Conservation (phyloP, 2,888 invertebrate genomes). For the Tromatobia lineatoria region DNA sequence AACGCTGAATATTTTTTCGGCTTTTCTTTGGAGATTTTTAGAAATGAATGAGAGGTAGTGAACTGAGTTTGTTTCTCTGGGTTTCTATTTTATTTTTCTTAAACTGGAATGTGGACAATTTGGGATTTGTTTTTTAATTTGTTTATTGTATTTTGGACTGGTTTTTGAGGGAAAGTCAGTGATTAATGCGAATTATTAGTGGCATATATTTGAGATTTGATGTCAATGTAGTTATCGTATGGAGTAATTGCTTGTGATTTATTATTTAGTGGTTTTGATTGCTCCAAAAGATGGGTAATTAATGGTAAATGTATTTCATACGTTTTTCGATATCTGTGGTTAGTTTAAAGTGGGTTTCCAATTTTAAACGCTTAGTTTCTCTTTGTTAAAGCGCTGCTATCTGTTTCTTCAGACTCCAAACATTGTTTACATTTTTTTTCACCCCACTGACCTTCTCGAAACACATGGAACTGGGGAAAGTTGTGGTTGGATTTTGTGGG, state of each 20-base stretch:
- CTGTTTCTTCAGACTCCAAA: conserved; percentile 20
- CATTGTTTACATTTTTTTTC: conserved; percentile 34
- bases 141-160: not conserved
- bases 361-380: not conserved
- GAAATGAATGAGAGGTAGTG: not conserved
- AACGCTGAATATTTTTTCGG: conserved; percentile 7
- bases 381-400: conserved; percentile 26
- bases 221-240: not conserved
- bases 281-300: not conserved
- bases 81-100: not conserved
- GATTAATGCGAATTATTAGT: not conserved
- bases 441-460: not conserved
- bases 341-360: not conserved
- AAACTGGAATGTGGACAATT: not conserved
- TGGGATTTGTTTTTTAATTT: not conserved
- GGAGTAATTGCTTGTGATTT: not conserved
- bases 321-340: not conserved
- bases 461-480: not conserved
- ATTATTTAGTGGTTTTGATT: not conserved
- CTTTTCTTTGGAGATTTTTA: not conserved
- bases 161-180: not conserved
- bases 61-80: not conserved
- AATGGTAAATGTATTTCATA: not conserved
- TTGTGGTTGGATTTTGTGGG: not conserved
- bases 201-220: not conserved